Conservation (phyloP, 2,888 invertebrate genomes). For the Chydorus sphaericus region DNA sequence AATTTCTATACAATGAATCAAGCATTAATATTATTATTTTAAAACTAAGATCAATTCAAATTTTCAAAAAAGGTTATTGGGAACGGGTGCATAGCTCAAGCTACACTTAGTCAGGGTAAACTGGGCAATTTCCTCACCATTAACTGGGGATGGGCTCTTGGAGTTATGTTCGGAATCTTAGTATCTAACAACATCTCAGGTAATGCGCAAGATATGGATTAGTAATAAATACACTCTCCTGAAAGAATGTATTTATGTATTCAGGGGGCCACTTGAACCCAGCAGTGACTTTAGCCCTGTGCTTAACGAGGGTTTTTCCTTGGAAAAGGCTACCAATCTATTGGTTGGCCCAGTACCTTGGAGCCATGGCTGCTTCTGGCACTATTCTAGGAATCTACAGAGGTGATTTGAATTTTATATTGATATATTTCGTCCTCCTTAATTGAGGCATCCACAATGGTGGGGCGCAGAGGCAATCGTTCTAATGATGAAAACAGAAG, state of each 20-base stretch:
- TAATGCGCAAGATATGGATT: background rate
- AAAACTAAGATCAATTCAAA: background rate
- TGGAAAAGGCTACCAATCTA: slow-evolving; percentile 30
- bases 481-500: too few relatives aligned
- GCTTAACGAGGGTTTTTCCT: slow-evolving; percentile 27
- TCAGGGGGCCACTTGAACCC: slow-evolving; percentile 32
- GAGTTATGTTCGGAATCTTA: background rate
- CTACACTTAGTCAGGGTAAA: background rate
- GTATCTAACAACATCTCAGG: background rate
- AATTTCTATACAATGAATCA: background rate
- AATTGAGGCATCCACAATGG: background rate
- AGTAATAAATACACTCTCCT: background rate
- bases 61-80: background rate
- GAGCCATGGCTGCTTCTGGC: slow-evolving; percentile 31
- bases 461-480: background rate
- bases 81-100: background rate
- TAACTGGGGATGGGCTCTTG: slow-evolving; percentile 1
- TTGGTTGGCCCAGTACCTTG: slow-evolving; percentile 35
- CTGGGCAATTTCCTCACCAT: background rate
- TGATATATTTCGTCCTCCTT: background rate
- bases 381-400: background rate
- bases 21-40: background rate
- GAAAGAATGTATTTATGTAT: background rate
- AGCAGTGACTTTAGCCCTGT: slow-evolving; percentile 31
- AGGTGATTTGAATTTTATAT: background rate